These are phyloP conservation scores for Hipposideros armiger DNA, from an alignment of 2,113 vertebrate species.

Conservation along the genomic window DNA sequence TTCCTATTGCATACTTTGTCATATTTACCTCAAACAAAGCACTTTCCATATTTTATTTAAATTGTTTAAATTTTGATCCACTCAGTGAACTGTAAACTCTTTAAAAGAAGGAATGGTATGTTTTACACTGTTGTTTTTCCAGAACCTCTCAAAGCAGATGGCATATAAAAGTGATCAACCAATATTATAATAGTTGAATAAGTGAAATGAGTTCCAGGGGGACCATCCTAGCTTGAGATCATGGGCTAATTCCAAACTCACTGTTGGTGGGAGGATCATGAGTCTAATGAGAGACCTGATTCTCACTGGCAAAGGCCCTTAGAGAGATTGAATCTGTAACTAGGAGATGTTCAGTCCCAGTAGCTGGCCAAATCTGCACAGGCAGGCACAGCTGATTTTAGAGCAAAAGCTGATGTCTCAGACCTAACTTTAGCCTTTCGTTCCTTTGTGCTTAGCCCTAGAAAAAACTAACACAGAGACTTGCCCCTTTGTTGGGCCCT, in stretches of 20 bases:
- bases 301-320: not conserved
- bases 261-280: not conserved
- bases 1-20: not conserved
- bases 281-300: not conserved
- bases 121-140: not conserved
- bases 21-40: not conserved
- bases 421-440: not conserved
- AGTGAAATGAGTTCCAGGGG: not conserved
- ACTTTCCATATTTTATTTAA: not conserved
- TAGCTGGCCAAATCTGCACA: not conserved
- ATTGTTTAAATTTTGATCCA: slow-evolving; percentile 18
- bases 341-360: not conserved
- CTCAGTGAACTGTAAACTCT: not conserved
- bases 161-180: not conserved
- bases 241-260: not conserved
- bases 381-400: not conserved
- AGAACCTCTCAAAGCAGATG: not conserved
- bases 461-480: not conserved
- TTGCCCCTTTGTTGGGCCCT: not conserved
- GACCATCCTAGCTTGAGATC: not conserved
- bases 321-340: not conserved
- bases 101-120: not conserved
- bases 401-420: not conserved
- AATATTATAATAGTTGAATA: slow-evolving; percentile 44
- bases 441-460: not conserved